These are phyloP conservation scores for Myotis vivesi DNA, from an alignment of 2,797 vertebrate genomes.

Conservation along the genomic window DNA sequence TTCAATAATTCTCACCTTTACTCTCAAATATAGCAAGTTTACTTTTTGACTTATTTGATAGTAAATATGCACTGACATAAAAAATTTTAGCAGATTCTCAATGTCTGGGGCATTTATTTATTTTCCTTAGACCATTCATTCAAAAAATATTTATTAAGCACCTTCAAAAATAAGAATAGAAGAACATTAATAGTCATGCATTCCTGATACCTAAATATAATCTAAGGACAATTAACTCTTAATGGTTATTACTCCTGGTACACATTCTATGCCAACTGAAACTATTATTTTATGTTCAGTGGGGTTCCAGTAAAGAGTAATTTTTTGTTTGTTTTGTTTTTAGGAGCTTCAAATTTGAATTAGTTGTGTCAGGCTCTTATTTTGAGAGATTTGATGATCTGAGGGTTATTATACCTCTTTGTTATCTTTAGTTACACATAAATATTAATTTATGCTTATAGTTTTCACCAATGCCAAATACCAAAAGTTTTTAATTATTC, in stretches of 20 bases:
- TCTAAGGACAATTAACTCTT: not conserved
- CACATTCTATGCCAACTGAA: not conserved
- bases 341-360: slow-evolving; percentile 12
- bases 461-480: not conserved
- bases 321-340: not conserved
- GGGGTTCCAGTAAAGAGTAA: not conserved
- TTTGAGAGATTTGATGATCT: not conserved
- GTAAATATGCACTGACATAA: not conserved
- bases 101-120: not conserved
- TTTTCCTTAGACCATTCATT: not conserved
- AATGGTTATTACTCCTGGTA: not conserved
- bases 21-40: not conserved
- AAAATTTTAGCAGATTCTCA: not conserved
- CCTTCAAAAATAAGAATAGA: not conserved
- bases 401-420: not conserved
- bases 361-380: not conserved
- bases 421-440: not conserved
- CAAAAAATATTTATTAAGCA: not conserved
- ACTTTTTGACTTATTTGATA: not conserved
- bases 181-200: not conserved
- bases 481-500: not conserved
- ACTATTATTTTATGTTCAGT: not conserved
- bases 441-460: slow-evolving; percentile 33
- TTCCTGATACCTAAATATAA: not conserved
- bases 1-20: not conserved